Evolutionary conservation across 1,140 invertebrate species (phyloP).

Genomic region (Sycophila sp.): DNA sequence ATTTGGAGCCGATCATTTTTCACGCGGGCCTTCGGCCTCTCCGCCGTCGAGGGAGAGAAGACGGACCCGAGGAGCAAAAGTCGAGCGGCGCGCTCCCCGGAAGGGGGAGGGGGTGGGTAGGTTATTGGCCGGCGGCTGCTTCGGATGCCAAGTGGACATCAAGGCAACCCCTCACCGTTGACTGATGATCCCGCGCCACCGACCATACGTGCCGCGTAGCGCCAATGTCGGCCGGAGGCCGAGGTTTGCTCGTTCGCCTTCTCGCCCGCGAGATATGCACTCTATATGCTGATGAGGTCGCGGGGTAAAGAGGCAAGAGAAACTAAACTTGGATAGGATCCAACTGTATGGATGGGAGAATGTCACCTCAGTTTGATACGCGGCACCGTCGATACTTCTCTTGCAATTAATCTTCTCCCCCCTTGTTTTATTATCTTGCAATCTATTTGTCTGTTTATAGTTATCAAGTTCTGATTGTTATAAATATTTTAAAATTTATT

Average conservation of each 20-base stretch:
- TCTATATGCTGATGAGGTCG: constrained; percentile 61
- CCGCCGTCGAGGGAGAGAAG: constrained; percentile 4
- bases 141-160: constrained; percentile 62
- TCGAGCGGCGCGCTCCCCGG: neutral
- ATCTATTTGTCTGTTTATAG: too few relatives aligned
- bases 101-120: constrained; percentile 44
- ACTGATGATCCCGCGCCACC: constrained; percentile 60
- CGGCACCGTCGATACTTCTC: neutral
- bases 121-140: constrained; percentile 62
- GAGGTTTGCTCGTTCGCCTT: constrained; percentile 1
- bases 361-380: constrained; percentile 20
- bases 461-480: too few relatives aligned
- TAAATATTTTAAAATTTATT: too few relatives aligned
- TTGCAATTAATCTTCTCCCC: neutral
- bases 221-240: neutral
- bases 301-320: neutral
- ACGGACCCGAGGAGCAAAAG: neutral
- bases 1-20: constrained; percentile 67
- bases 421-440: too few relatives aligned
- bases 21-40: constrained; percentile 51
- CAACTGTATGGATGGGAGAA: constrained; percentile 15
- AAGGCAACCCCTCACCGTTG: constrained; percentile 55
- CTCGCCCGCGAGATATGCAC: constrained; percentile 45
- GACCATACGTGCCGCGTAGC: constrained; percentile 39
- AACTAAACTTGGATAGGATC: constrained; percentile 30